phyloP scores from a whole-genome alignment of 2,888 invertebrate genomes.

The Hyppa rectilinea region DNA sequence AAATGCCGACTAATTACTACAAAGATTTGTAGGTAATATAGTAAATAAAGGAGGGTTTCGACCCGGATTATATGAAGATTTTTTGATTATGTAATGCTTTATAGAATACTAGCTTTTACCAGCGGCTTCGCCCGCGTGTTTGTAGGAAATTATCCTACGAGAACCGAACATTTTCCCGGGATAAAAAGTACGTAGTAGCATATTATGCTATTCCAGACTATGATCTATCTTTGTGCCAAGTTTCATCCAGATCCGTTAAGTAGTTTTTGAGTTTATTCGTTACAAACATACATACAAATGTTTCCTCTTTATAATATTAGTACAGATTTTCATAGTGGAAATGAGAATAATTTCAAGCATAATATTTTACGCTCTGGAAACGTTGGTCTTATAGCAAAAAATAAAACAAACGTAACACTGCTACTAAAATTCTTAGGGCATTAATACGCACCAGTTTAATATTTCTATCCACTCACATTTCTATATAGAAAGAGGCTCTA shows the following conservation, averaged over 20 bases:
- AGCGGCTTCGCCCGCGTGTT: no score
- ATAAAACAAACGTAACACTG: neutral
- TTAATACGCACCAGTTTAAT: neutral
- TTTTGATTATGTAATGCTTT: neutral
- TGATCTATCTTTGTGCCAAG: no score
- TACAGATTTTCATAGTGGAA: neutral
- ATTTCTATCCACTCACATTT: neutral
- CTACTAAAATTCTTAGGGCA: neutral
- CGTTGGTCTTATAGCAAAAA: neutral
- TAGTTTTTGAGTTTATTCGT: no score
- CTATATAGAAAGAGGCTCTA: neutral
- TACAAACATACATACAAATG: no score
- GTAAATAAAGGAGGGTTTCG: constrained; percentile 17
- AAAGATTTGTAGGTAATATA: constrained; percentile 39
- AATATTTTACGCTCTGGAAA: neutral
- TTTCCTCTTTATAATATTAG: no score
- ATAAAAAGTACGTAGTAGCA: no score
- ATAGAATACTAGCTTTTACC: no score
- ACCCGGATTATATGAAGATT: constrained; percentile 1
- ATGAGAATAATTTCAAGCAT: neutral
- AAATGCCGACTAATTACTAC: constrained; percentile 50
- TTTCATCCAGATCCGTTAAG: no score
- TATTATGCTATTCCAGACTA: no score
- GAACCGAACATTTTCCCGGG: no score
- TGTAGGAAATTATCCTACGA: no score